These are phyloP conservation scores for Phoebastria nigripes DNA, from an alignment of 2,797 vertebrate genomes.

Conservation along the genomic window DNA sequence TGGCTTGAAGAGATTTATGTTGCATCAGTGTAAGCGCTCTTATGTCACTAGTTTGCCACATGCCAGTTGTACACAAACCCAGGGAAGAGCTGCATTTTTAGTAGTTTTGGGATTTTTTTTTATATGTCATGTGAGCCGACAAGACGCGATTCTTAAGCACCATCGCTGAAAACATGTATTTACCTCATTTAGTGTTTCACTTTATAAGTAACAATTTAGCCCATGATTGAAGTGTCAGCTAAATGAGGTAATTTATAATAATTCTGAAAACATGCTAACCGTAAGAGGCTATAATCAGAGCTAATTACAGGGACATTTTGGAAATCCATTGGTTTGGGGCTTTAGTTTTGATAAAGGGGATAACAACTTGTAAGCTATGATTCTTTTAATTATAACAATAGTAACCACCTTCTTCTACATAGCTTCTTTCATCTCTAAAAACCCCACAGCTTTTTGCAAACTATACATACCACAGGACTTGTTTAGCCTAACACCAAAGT, in stretches of 20 bases:
- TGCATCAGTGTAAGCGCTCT: fast-evolving
- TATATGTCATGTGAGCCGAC: background rate
- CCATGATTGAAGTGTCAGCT: background rate
- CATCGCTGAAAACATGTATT: background rate
- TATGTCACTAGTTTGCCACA: background rate
- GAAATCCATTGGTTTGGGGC: constrained; percentile 41
- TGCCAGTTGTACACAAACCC: background rate
- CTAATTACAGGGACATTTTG: constrained; percentile 55
- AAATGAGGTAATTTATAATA: constrained; percentile 42
- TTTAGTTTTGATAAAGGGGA: constrained; percentile 44
- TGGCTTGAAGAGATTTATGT: background rate
- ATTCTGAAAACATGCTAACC: constrained; percentile 5
- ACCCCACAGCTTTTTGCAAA: background rate
- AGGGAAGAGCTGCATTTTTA: background rate
- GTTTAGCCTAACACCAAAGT: background rate
- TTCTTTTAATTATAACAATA: constrained; percentile 27
- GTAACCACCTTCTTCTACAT: background rate
- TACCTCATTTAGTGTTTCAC: constrained; percentile 4
- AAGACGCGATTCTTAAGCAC: background rate
- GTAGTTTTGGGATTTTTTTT: background rate
- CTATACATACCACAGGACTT: background rate
- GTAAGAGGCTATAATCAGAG: constrained; percentile 47
- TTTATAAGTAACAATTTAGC: constrained; percentile 25
- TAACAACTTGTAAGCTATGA: constrained; percentile 23
- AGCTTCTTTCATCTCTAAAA: constrained; percentile 13